Evolutionary conservation across 2,888 invertebrate genomes (phyloP).

Genomic region (Mallateleia sp.): DNA sequence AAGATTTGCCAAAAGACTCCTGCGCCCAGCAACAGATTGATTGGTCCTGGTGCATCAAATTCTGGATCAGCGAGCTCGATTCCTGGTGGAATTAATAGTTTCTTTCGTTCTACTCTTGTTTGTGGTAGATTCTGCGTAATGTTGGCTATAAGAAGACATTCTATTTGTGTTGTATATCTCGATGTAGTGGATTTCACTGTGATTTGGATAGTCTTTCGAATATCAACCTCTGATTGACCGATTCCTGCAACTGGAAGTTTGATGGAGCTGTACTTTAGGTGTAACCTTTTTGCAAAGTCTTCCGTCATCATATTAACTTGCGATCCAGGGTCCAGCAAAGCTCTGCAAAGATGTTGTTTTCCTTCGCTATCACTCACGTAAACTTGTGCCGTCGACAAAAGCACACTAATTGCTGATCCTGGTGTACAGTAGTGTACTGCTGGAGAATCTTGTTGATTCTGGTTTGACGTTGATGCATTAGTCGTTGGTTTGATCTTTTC

Average conservation of each 20-base stretch:
- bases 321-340: slow-evolving; percentile 1
- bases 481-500: too few relatives aligned
- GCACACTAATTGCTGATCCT: neutral
- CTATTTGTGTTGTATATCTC: neutral
- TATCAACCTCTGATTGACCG: neutral
- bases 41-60: slow-evolving; percentile 10
- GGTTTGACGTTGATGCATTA: too few relatives aligned
- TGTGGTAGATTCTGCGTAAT: slow-evolving; percentile 23
- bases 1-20: slow-evolving; percentile 18
- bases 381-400: slow-evolving; percentile 22
- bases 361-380: slow-evolving; percentile 4
- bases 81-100: neutral
- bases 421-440: slow-evolving; percentile 13
- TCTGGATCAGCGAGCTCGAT: slow-evolving; percentile 19
- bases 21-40: slow-evolving; percentile 18
- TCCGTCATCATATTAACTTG: slow-evolving; percentile 10
- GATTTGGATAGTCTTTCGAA: neutral
- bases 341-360: slow-evolving; percentile 10
- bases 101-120: neutral
- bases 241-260: slow-evolving; percentile 13
- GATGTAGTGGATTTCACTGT: slow-evolving; percentile 20
- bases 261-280: neutral
- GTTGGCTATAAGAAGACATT: slow-evolving; percentile 2
- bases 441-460: neutral
- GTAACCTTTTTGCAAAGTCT: slow-evolving; percentile 1